These are phyloP conservation scores for Lamellibrachia columna DNA, from an alignment of 2,888 invertebrate genomes.

Conservation along the genomic window DNA sequence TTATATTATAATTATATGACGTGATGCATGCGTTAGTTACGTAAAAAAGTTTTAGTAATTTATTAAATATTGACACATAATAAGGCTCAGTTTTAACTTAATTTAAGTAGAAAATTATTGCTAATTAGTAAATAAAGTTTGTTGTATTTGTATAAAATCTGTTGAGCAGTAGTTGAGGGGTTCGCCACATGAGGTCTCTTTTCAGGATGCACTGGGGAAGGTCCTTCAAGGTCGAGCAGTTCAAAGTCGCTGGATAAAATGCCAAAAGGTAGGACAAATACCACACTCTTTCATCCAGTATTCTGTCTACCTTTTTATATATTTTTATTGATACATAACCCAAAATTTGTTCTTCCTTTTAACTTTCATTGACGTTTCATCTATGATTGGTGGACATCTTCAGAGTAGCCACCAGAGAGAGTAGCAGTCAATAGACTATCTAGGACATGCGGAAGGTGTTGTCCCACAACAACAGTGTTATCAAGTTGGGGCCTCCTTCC, in stretches of 20 bases:
- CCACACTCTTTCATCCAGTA: not conserved
- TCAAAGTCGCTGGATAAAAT: not conserved
- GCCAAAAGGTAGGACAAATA: not conserved
- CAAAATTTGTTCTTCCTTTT: not conserved
- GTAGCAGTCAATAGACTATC: not conserved
- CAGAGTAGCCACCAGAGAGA: not conserved
- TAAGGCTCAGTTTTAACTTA: not conserved
- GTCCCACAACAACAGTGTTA: too few relatives aligned
- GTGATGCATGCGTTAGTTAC: too few relatives aligned
- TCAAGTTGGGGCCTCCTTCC: too few relatives aligned
- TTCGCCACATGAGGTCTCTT: not conserved
- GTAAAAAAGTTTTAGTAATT: too few relatives aligned
- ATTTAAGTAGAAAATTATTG: not conserved
- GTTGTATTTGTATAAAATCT: not conserved
- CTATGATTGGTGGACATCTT: not conserved
- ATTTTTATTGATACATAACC: not conserved
- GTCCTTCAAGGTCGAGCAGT: not conserved
- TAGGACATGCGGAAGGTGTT: too few relatives aligned
- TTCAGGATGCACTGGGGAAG: not conserved
- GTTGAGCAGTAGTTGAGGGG: not conserved
- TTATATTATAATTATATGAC: too few relatives aligned
- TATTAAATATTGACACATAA: too few relatives aligned
- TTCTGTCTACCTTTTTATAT: not conserved
- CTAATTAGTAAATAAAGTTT: not conserved
- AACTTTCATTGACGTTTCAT: not conserved